phyloP scores from a whole-genome alignment of 2,113 vertebrate genomes.

The Hiodon tergisus region DNA sequence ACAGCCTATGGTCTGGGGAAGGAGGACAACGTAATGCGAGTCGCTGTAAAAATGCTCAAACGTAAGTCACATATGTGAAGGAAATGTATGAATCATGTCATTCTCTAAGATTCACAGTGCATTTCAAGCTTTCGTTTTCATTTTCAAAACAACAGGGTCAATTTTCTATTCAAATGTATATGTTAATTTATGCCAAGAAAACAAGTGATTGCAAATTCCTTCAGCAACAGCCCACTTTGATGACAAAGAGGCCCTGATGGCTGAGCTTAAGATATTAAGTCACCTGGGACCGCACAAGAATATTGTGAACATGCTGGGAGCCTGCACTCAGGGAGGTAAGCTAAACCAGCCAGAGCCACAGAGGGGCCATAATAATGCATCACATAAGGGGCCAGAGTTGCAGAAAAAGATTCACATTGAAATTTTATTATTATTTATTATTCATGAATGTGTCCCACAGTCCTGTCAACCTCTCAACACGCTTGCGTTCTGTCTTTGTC shows the following conservation, averaged over 20 bases:
- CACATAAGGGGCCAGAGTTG: no score
- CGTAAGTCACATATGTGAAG: constrained; percentile 60
- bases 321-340: constrained; percentile 52
- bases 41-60: constrained; percentile 98
- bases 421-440: not conserved
- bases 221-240: constrained; percentile 44
- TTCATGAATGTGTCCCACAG: not conserved
- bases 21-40: constrained; percentile 77
- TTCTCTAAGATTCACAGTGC: no score
- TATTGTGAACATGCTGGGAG: constrained; percentile 62
- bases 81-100: no score
- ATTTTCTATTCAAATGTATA: no score
- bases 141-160: no score
- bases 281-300: constrained; percentile 61
- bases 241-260: constrained; percentile 49
- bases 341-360: no score
- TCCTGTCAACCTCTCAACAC: not conserved
- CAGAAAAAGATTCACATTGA: no score
- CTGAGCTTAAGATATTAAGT: constrained; percentile 62
- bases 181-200: not conserved
- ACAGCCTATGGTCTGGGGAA: constrained; percentile 87
- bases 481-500: not conserved
- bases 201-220: not conserved
- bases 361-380: no score
- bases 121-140: no score